Evolutionary conservation across 2,888 invertebrate species (phyloP).

Genomic region (Perizoma flavofasciatum): DNA sequence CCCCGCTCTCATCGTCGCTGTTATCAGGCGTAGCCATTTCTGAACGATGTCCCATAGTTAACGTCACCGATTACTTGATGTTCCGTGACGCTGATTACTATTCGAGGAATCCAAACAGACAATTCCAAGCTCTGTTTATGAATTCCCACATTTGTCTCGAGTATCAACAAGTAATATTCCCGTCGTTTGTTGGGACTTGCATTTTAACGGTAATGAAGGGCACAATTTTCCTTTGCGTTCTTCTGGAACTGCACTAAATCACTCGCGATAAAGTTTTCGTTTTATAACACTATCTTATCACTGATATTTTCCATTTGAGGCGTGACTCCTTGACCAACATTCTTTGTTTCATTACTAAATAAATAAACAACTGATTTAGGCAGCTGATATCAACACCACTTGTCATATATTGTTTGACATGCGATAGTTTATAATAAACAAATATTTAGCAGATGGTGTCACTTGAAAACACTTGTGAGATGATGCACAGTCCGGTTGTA

Average conservation of each 20-base stretch:
- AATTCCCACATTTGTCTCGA: conserved; percentile 57
- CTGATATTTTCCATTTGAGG: conserved; percentile 66
- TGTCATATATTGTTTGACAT: conserved; percentile 17
- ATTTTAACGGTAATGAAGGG: conserved; percentile 63
- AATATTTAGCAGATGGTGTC: conserved; percentile 28
- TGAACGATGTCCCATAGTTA: conserved; percentile 65
- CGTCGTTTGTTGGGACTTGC: conserved; percentile 44
- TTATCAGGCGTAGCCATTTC: conserved; percentile 68
- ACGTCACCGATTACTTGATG: conserved; percentile 43
- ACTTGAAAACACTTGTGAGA: conserved; percentile 13
- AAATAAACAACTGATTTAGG: conserved; percentile 25
- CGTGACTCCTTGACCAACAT: conserved; percentile 58
- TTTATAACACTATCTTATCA: conserved; percentile 69
- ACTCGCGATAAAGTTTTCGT: conserved; percentile 58
- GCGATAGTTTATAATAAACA: conserved; percentile 40
- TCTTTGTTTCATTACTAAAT: conserved; percentile 53
- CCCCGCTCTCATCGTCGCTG: conserved; percentile 74
- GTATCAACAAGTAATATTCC: conserved; percentile 50
- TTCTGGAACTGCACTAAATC: conserved; percentile 55
- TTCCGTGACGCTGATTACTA: conserved; percentile 46
- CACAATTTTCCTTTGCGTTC: conserved; percentile 57
- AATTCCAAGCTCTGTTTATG: conserved; percentile 52
- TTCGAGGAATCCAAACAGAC: conserved; percentile 57
- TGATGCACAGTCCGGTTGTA: conserved; percentile 6
- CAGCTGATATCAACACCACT: conserved; percentile 10